These are phyloP conservation scores for Austrofundulus limnaeus DNA, from an alignment of 2,113 vertebrate genomes.

Conservation along the genomic window DNA sequence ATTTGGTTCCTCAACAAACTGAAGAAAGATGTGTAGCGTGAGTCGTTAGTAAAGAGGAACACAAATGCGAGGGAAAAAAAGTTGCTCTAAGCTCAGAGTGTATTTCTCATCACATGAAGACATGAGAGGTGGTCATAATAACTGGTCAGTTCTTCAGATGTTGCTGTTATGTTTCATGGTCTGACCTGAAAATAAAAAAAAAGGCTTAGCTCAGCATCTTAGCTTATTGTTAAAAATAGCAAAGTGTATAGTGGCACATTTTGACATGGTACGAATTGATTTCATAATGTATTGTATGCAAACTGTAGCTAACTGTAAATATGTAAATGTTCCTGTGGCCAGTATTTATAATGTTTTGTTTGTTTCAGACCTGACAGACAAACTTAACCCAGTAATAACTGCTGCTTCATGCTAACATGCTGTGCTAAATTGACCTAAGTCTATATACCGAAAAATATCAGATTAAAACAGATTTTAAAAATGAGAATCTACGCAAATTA, in stretches of 20 bases:
- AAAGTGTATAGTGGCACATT: conserved; percentile 27
- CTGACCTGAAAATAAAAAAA: conserved; percentile 5
- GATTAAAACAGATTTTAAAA: conserved; percentile 13
- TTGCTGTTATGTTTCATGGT: conserved; percentile 2
- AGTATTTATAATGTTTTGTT: conserved; percentile 42
- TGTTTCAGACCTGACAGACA: conserved; percentile 20
- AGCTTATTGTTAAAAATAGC: conserved; percentile 1
- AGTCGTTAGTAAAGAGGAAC: conserved; percentile 42
- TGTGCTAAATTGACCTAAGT: conserved; percentile 14
- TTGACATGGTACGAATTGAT: conserved; percentile 43
- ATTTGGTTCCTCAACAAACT: conserved; percentile 87
- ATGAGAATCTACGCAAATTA: conserved; percentile 25
- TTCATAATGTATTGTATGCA: conserved; percentile 43
- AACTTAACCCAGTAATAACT: conserved; percentile 12
- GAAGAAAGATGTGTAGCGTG: conserved; percentile 36
- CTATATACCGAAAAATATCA: conserved; percentile 15
- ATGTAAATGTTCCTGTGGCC: conserved; percentile 36
- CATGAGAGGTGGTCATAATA: neutral
- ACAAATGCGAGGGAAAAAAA: neutral
- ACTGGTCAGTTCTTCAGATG: conserved; percentile 14
- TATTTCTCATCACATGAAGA: neutral
- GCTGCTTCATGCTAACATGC: conserved; percentile 16
- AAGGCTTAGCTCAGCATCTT: conserved; percentile 16
- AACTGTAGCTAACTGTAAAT: conserved; percentile 39
- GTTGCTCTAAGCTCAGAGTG: neutral